Base-by-base conservation (phyloP, 92 coral and sea anemone genomes). In the Parazoanthus atlanticus region DNA sequence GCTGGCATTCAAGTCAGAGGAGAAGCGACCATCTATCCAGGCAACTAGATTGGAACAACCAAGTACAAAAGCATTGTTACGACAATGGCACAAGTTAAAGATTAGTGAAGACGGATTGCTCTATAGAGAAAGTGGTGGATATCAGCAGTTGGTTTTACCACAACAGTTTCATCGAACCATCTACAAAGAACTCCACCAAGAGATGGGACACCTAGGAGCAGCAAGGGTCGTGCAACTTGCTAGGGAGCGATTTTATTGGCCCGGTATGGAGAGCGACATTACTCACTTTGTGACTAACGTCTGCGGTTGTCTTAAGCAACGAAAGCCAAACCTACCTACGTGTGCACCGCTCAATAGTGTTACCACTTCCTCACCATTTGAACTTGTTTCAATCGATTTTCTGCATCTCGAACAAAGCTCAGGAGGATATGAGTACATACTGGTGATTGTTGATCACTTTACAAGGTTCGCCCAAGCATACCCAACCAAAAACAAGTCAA, bases 201-300 rank as follows among this genome's bases (percentile, higher is more conserved):
- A 88, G 66, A 88, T 76, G 75, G 85, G 79, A 31, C 90, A 88
- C 65, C 49, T 86, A 38, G 86, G 86, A n/a, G 90, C 90, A 29
- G 86, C 67, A 74, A n/a, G 90, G 67, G 86, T 88, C 54, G 30
- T 87, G 13, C 85, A 87, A 43, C 83, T 79, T 13, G 90, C 90
- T 8, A 47, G 78, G 29, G 86, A 88, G 65, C 40, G 86, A 36
- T 88, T 88, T 69, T 88, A 78, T 36, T 79, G 90, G 85, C 90
- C 90, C 4, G 46, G 43, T n/a, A 88, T 88, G 86, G 78, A 79
- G 78, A 70, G 77, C 3, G 86, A 88, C 17, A 88, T 78, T 33
- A 38, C 75, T 41, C 85, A 88, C 6, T 88, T 77, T 78, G 90
- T 88, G n/a, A 88, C 90, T n/a, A 54, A 88, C 28, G 47, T 88